phyloP scores from a whole-genome alignment of 2,797 vertebrate species.

The Pseudocheirus occidentalis region DNA sequence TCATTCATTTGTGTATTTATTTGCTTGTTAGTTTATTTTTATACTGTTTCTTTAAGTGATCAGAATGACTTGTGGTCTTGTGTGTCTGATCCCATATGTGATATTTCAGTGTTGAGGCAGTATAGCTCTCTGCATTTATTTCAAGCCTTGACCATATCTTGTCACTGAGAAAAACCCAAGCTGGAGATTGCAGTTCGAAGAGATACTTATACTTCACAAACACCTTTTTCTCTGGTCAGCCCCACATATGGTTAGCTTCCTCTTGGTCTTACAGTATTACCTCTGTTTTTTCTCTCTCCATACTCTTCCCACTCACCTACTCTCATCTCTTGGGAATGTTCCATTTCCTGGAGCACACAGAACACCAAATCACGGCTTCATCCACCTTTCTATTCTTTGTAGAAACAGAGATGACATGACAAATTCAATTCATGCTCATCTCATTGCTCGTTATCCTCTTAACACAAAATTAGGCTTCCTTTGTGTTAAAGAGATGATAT shows the following conservation, averaged over 20 bases:
- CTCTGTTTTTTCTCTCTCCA: background rate
- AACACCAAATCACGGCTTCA: background rate
- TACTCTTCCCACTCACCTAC: background rate
- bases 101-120: background rate
- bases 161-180: background rate
- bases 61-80: background rate
- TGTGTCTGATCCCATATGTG: slow-evolving; percentile 16
- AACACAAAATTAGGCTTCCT: background rate
- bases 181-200: background rate
- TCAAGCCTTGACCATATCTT: background rate
- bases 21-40: background rate
- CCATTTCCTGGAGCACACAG: background rate
- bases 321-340: slow-evolving; percentile 8
- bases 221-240: background rate
- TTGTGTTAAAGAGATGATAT: background rate
- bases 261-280: background rate
- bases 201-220: background rate
- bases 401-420: background rate
- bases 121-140: background rate
- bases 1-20: background rate
- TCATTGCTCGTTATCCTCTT: background rate
- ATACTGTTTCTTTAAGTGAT: background rate
- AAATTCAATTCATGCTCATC: background rate
- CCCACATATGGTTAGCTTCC: background rate
- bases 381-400: background rate